Conservation (phyloP, 2,113 vertebrate genomes). For the western clawed frog (Xenopus tropicalis) region UCB_Xtro_10.0 CM004445.2:33165001-33165500, state of each 20-base stretch:
- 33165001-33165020: too few species aligned
- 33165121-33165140: neutral
- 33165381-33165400: neutral
- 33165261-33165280: neutral
- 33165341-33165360: neutral
- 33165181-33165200: constrained; percentile 1
- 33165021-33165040: too few species aligned
- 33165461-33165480: neutral
- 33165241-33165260: constrained; percentile 4
- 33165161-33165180: constrained; percentile 6
- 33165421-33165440: neutral
- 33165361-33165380: neutral
- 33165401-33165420: neutral
- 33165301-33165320: neutral
- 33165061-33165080: too few species aligned
- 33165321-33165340: neutral
- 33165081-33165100: too few species aligned
- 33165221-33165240: neutral
- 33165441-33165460: neutral
- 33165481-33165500: neutral
- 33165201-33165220: neutral
- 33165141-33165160: neutral
- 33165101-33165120: too few species aligned
- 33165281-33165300: neutral
- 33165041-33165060: too few species aligned